A percentile compares a stretch with the other conserved stretches of the same genome.
phyloP scores from a whole-genome alignment of 1,140 invertebrate species.

The Palaemon carinicauda region DNA sequence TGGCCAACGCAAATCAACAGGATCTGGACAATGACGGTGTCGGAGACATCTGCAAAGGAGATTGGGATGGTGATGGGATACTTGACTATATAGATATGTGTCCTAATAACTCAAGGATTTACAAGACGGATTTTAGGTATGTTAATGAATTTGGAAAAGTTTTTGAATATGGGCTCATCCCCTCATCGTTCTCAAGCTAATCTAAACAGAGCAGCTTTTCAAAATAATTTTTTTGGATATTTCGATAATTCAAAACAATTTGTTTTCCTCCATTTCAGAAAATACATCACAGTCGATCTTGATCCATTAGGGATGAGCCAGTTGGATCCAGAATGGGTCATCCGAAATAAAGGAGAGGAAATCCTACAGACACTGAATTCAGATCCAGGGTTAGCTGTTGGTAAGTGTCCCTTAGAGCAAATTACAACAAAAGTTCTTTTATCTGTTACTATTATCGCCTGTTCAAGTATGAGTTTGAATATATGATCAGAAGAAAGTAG shows the following conservation, averaged over 20 bases:
- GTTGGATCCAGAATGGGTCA: slow-evolving; percentile 92
- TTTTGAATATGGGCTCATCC: too few relatives aligned
- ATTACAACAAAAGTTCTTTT: not conserved
- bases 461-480: too few relatives aligned
- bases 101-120: slow-evolving; percentile 86
- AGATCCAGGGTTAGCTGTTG: slow-evolving; percentile 94
- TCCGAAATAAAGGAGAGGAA: slow-evolving; percentile 92
- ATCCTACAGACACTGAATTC: slow-evolving; percentile 95
- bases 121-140: slow-evolving; percentile 86
- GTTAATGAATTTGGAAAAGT: too few relatives aligned
- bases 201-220: not conserved
- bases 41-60: not conserved
- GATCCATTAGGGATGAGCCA: slow-evolving; percentile 93
- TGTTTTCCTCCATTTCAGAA: slow-evolving; percentile 65
- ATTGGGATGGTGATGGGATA: not conserved
- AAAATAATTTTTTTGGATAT: not conserved
- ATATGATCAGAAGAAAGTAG: too few relatives aligned
- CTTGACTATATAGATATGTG: not conserved
- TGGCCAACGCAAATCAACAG: not conserved
- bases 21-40: not conserved
- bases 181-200: not conserved
- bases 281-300: slow-evolving; percentile 86
- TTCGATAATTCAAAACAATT: not conserved
- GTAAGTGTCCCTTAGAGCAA: too few relatives aligned
- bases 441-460: too few relatives aligned